These are phyloP conservation scores for Darevskia nairensis DNA, from an alignment of 2,797 vertebrate genomes.

Conservation along the genomic window DNA sequence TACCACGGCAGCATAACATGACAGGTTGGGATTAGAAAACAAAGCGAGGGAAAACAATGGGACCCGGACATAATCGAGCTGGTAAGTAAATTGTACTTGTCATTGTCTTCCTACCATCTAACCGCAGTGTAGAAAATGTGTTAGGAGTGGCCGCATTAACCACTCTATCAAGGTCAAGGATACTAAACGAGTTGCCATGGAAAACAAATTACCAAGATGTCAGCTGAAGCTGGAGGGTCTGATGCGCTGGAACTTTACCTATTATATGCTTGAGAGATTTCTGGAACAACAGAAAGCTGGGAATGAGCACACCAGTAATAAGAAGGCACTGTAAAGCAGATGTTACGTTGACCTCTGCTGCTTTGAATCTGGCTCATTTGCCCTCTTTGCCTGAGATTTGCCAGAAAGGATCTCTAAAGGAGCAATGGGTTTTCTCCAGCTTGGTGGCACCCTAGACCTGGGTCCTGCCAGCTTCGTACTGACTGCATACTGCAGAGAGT, in stretches of 20 bases:
- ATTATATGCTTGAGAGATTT: conserved; percentile 76
- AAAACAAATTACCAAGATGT: conserved; percentile 74
- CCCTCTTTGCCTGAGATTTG: conserved; percentile 48
- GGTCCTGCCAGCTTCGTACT: too few species aligned
- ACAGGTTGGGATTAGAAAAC: conserved; percentile 23
- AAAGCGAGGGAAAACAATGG: conserved; percentile 43
- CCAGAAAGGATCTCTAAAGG: conserved; percentile 51
- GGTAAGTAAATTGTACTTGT: conserved; percentile 47
- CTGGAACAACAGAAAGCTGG: conserved; percentile 56
- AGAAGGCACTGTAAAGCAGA: conserved; percentile 65
- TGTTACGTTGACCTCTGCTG: conserved; percentile 66
- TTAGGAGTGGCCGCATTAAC: conserved; percentile 58
- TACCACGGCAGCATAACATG: conserved; percentile 16
- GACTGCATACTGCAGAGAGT: too few species aligned
- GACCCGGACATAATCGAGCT: neutral
- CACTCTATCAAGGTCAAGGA: conserved; percentile 71
- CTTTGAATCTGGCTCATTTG: neutral
- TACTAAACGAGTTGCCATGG: conserved; percentile 69
- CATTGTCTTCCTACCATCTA: conserved; percentile 15
- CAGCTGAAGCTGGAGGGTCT: conserved; percentile 70
- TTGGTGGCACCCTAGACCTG: neutral
- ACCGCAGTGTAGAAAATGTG: fast-evolving
- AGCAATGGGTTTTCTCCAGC: neutral
- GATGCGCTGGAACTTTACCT: conserved; percentile 67
- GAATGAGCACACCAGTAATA: conserved; percentile 64